Evolutionary conservation across 64 coral and sea anemone species (phyloP), one percentile per base, ranked within the genome.

Genomic region (Stichodactyla mertensii): DNA sequence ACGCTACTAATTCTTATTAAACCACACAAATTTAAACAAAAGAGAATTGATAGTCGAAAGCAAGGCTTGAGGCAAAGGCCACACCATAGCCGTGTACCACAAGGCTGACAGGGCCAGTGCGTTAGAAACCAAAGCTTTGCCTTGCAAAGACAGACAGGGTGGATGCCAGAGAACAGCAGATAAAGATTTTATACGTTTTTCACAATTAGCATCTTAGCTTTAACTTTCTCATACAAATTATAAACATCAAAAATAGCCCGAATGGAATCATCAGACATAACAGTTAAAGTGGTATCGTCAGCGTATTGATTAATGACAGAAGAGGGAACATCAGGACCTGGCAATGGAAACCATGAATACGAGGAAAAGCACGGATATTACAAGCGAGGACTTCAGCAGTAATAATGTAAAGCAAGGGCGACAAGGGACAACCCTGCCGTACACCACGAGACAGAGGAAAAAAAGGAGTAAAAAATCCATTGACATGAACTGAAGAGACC

Each of bases 251-350:
- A 87, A 4, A 87, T 66, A 12, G 62, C 86, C 0, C 27, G 45
- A 9, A 87, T 74, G 0, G 86, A 87, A 7, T 87, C 31, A 12
- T 87, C 64, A 15, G 28, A 55, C 22, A 54, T 74, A 16, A 87
- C 52, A 36, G 51, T 55, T 26, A 88, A 10, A 16, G 87, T 88
- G 11, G 87, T 88, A 23, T 88, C 87, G 51, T 82, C 87, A 13
- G 87, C 87, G 27, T 88, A 88, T 59, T 83, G 81, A 2, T 27
- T 83, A 4, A 83, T 83, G 0, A 51, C 5, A 9, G 52, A 22
- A 4, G 4, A 4, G 0, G 12, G 5, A 0, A 7, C 9, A 4
- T 13, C 52, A 6, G 18, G 4, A n/a, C 66, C 51, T 1, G 86
- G 86, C 0, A 87, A 53, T 6, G 0, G 0, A n/a, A 88, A 1